phyloP scores from a whole-genome alignment of 2,797 vertebrate genomes.

The Vultur gryphus region DNA sequence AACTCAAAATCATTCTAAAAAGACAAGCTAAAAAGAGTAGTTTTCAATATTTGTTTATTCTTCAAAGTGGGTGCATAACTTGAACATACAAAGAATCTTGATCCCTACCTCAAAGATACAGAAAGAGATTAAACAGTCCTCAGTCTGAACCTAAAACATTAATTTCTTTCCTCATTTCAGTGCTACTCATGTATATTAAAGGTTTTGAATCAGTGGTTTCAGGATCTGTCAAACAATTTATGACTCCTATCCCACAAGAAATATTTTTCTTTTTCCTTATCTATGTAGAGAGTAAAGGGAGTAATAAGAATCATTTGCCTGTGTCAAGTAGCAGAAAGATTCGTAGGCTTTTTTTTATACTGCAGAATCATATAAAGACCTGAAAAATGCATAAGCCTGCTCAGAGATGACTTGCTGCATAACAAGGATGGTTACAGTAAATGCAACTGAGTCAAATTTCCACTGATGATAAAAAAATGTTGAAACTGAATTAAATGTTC shows the following conservation, averaged over 20 bases:
- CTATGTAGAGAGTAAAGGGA: not conserved
- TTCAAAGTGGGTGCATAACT: not conserved
- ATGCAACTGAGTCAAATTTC: not conserved
- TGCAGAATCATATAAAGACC: not conserved
- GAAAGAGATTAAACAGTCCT: not conserved
- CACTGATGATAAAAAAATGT: not conserved
- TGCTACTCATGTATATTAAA: not conserved
- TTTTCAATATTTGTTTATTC: not conserved
- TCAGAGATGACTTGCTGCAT: not conserved
- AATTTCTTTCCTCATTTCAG: not conserved
- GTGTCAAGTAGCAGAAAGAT: not conserved
- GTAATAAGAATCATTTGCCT: not conserved
- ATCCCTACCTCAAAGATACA: not conserved
- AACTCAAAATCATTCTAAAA: not conserved
- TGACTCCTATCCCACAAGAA: not conserved
- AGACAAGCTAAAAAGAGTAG: not conserved
- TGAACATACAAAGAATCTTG: not conserved
- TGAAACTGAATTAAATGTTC: not conserved
- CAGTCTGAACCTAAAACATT: not conserved
- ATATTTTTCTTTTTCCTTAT: not conserved
- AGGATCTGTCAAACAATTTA: not conserved
- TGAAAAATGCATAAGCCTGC: not conserved
- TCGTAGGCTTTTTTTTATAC: accelerated
- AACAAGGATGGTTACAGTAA: not conserved
- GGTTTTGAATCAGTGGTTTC: not conserved